Evolutionary conservation across 2,113 vertebrate genomes (phyloP), one percentile per base, ranked within the genome.

Genomic region (Paedocypris sp.): DNA sequence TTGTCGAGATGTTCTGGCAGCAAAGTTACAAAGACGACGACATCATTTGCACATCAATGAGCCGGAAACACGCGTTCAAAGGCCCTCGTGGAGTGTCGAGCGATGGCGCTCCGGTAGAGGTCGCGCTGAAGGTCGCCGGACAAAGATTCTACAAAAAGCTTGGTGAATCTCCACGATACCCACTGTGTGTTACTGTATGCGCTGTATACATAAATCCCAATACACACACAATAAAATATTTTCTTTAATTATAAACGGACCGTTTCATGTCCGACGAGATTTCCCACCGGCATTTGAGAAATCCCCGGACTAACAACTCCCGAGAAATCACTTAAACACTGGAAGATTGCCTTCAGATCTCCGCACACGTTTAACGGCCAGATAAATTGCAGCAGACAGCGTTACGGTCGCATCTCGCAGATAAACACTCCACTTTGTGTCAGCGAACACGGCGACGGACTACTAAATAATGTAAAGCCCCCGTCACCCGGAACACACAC

Each of bases 31-130:
- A 65, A 66, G 57, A 65, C 33, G 54, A 18, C 26, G 51, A 33
- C 48, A 42, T 53, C 23, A 31, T 65, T 65, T 61, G 49, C 67
- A 69, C 62, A 54, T 64, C 62, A 64, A 54, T 60, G 29, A 13
- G 35, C 58, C 41, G 26, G 42, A 20, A 32, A 28, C 36, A 35
- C 28, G 61, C 48, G 28, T n/a, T 45, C 29, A 58, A 45, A 63
- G 57, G 13, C 12, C 6, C 4, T n/a, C n/a, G n/a, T 2, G 18
- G 13, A 41, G 13, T 53, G 45, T 46, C 16, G 43, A 36, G 42
- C 15, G 58, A 15, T 54, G 19, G 19, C 52, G 15, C 39, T 42
- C 38, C 53, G 46, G 28, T n/a, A 45, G 32, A 68, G 48, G 39
- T 49, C 36, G 58, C 32, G 51, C 12, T 51, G 22, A 35, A 51